phyloP scores from a whole-genome alignment of 2,113 vertebrate species.

The Struthidea cinerea region DNA sequence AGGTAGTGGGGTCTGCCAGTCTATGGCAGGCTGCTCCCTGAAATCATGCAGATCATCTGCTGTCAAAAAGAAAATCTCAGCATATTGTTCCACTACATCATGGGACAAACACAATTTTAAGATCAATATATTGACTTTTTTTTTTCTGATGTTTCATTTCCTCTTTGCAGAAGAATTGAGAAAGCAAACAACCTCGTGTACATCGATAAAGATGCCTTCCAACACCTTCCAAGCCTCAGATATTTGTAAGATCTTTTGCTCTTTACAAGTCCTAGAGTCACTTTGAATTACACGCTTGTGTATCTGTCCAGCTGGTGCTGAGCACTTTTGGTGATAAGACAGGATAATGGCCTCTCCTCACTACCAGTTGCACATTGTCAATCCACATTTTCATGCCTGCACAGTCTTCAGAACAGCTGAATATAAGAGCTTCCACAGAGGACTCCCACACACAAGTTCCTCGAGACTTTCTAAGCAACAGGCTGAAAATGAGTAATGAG shows the following conservation, averaged over 20 bases:
- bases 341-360: background rate
- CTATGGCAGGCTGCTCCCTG: background rate
- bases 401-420: background rate
- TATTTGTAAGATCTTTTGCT: conserved; percentile 77
- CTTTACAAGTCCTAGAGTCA: background rate
- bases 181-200: conserved; percentile 77
- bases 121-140: background rate
- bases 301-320: background rate
- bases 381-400: background rate
- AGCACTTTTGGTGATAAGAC: background rate
- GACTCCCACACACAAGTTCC: background rate
- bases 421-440: background rate
- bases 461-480: background rate
- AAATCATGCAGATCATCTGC: background rate
- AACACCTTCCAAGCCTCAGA: conserved; percentile 76
- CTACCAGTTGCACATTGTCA: background rate
- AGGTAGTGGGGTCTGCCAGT: background rate
- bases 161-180: conserved; percentile 78
- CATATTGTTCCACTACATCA: background rate
- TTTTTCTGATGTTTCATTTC: background rate
- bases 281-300: background rate
- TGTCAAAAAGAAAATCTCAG: background rate
- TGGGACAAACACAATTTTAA: background rate
- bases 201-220: conserved; percentile 76
- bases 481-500: background rate